Base-by-base conservation (phyloP, 2,113 vertebrate genomes). In the Carettochelys insculpta region DNA sequence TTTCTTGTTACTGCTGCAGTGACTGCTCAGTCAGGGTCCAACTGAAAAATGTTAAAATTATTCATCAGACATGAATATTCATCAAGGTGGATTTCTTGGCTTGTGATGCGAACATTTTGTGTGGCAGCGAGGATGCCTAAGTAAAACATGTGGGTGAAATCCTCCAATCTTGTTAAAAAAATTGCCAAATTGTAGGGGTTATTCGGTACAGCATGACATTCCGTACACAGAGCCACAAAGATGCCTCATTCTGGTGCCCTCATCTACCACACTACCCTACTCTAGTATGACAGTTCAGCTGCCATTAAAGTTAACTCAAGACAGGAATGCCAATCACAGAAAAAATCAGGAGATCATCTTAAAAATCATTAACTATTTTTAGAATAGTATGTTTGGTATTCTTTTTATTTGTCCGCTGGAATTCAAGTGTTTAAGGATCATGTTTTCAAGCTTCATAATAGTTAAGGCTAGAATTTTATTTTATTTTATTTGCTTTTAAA, bases 41-140 rank as follows among this genome's bases (percentile, higher is more conserved):
- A 92, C 86, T 95, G 75, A 89, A 96, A 97, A 97, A 98, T 95
- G 93, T 95, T 95, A 94, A 96, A 97, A 88, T 94, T 92, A 96
- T 93, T 98, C 94, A 86, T 95, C 84, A 97, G n/a, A 9, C 50
- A 96, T 96, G 96, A 97, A 97, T 97, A 98, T 98, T 96, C 94
- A 97, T 95, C 90, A 93, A 52, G 92, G 73, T 38, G 78, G 31
- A 85, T 93, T 95, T 95, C 92, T 95, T 97, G 82, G 96, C 97
- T 97, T 91, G 48, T 50, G 92, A 51, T 73, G 90, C 80, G n/a
- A n/a, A 90, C 91, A 83, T 73, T 43, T 87, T 20, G 22, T 79
- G 68, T 68, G 77, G 75, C 71, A 96, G 52, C 87, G 48, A 90
- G 56, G 92, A 92, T 95, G 88, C 54, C 89, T 94, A 82, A 82